Base-by-base conservation (phyloP, 2,797 vertebrate genomes). In the Sebastes steindachneri region DNA sequence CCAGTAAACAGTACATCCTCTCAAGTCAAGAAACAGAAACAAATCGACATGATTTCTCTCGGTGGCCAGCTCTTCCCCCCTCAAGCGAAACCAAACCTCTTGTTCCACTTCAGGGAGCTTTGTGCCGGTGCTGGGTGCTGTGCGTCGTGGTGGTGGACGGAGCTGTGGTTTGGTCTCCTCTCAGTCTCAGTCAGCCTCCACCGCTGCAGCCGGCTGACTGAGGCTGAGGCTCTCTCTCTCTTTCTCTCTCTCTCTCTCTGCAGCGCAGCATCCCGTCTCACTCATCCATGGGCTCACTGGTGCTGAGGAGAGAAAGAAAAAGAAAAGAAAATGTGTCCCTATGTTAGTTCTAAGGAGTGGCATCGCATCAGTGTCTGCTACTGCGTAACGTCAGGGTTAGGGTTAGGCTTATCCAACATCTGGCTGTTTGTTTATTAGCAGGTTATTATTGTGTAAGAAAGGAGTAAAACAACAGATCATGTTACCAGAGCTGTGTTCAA, bases 321-420 rank as follows among this genome's bases (percentile, higher is more conserved):
- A 7, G 29, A 19, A 62, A 55, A 7, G 33, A 19, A 62, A 55
- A 85, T 79, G 83, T 86, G 88, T 80, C 75, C 79, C 91, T 79
- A 77, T 33, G 71, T 83, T 76, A 86, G 77, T 84, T 77, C 9
- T 12, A 65, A 93, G 89, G 92, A 91, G 87, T 89, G 92, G 91
- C 90, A 62, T 84, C 65, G 69, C 75, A n/a, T 68, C 75, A 17
- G 19, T 67, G 4, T 66, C 3, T 68, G 21, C 29, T 70, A 35
- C 28, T 28, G 67, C 31, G 70, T 6, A 29, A 29, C 19, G 11
- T 14, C 3, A 17, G 3, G 8, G 23, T 14, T 5, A n/a, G 3
- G 8, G 23, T 14, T 3, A n/a, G 3, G 7, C 17, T 14, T n/a
- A 25, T 23, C 26, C 19, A 2, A 11, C 23, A 51, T 6, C 3